Base-by-base conservation (phyloP, 2,113 vertebrate genomes). In the Aldabrachelys gigantea region DNA sequence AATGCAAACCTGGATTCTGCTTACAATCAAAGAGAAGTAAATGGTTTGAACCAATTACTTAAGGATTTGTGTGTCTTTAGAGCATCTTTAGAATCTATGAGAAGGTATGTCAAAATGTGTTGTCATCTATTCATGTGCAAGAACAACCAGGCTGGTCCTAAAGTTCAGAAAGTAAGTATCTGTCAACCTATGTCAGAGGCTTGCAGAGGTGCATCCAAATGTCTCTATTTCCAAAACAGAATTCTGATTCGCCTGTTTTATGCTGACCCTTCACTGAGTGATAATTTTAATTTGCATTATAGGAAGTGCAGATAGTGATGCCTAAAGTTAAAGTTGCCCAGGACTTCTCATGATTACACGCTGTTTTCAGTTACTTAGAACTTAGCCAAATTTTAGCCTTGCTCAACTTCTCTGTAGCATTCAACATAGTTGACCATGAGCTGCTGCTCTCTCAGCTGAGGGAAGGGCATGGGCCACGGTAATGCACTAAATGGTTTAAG, bases 231-330 rank as follows among this genome's bases (percentile, higher is more conserved):
- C 44, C 41, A 78, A 24, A 56, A 21, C 14, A 16, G 11, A 56
- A 25, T 57, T 57, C 31, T 78, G 52, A 47, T 56, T 7, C 22
- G 22, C 11, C 44, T 87, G 41, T 21, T n/a, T 50, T 5, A 6
- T 52, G 8, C 31, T 25, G 12, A 24, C 47, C 52, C 12, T 10
- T 84, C 47, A 84, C 22, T 50, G 21, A 35, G 57, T 69, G 41
- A n/a, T 47, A 47, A 16, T 78, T 8, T 0, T 47, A 47, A 16
- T 78, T 8, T 0, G 0, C 38, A 12, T 17, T 90, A 21, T 88
- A 80, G 83, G 82, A 53, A 1, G 11, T 82, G 10, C 5, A 72
- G 57, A 16, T 92, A 81, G 31, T 62, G 3, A 16, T 41, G 19
- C 35, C n/a, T 72, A 38, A 16, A 41, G 2, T 75, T 75, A 75